These are phyloP conservation scores for Colaptes auratus DNA, from an alignment of 2,113 vertebrate genomes.

Conservation along the genomic window DNA sequence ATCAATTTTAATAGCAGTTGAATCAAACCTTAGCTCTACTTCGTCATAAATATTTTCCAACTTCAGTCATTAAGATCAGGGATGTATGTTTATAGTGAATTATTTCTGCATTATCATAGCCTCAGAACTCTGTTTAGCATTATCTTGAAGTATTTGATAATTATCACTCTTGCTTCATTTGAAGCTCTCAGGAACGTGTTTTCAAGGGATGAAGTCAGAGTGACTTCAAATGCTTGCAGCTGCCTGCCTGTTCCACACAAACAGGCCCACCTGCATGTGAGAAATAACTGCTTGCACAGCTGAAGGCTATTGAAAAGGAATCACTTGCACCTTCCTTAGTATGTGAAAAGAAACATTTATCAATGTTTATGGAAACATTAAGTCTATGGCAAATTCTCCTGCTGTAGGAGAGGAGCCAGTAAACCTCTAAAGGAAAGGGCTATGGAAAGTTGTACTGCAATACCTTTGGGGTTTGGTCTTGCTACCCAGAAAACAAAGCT, in stretches of 20 bases:
- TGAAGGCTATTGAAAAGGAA: not conserved
- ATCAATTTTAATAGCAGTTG: not conserved
- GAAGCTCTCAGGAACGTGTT: not conserved
- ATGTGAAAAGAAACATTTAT: not conserved
- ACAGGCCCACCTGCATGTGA: not conserved
- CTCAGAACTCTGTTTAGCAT: not conserved
- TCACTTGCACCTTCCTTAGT: not conserved
- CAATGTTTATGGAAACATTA: not conserved
- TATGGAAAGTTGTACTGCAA: not conserved
- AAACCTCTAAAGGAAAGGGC: not conserved
- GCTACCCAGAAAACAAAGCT: not conserved
- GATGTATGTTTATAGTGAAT: not conserved
- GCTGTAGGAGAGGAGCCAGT: not conserved
- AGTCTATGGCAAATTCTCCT: not conserved
- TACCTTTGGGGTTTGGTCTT: not conserved
- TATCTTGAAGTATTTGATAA: not conserved
- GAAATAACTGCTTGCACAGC: not conserved
- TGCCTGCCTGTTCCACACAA: not conserved
- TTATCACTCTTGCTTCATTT: not conserved
- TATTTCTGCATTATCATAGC: not conserved
- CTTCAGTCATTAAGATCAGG: not conserved
- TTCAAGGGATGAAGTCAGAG: not conserved
- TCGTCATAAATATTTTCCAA: constrained; percentile 11
- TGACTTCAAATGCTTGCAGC: not conserved
- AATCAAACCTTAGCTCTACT: not conserved